Evolutionary conservation across 2,888 invertebrate genomes (phyloP).

Genomic region (Drosophila lacicola): DNA sequence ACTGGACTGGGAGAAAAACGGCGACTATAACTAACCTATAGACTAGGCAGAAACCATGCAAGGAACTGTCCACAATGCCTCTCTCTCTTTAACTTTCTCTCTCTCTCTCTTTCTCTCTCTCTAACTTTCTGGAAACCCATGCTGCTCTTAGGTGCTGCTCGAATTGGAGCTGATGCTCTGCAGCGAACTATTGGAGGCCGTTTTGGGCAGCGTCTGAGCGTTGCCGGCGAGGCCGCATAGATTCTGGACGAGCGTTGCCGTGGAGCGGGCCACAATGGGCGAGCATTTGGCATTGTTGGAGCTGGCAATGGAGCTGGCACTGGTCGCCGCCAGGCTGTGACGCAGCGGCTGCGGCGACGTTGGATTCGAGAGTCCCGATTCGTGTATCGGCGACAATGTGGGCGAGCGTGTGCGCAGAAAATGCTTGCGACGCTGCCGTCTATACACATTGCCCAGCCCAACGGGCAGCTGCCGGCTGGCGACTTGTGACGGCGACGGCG

Average conservation of each 20-base stretch:
- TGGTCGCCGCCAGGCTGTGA: constrained; percentile 72
- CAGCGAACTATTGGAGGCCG: constrained; percentile 80
- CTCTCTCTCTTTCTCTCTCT: background rate
- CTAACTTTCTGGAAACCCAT: background rate
- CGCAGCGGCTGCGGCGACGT: constrained; percentile 87
- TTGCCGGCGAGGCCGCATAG: constrained; percentile 55
- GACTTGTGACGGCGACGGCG: background rate
- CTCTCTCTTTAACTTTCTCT: background rate
- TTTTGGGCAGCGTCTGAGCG: constrained; percentile 62
- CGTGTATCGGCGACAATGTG: constrained; percentile 89
- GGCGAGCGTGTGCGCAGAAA: constrained; percentile 86
- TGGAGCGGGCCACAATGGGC: constrained; percentile 65
- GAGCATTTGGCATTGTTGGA: constrained; percentile 73
- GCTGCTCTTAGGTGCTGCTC: constrained; percentile 68
- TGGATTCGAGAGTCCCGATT: constrained; percentile 90
- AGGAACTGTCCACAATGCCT: constrained; percentile 45
- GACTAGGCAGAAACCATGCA: constrained; percentile 66
- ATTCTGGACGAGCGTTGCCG: constrained; percentile 78
- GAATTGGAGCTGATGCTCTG: constrained; percentile 82
- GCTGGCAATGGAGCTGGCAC: constrained; percentile 29
- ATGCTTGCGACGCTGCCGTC: constrained; percentile 85
- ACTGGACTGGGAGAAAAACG: constrained; percentile 2
- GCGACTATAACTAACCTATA: constrained; percentile 61
- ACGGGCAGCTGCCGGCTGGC: constrained; percentile 66
- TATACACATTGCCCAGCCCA: constrained; percentile 76